Evolutionary conservation across 2,888 invertebrate genomes (phyloP).

Genomic region (Ernsta delagoae): DNA sequence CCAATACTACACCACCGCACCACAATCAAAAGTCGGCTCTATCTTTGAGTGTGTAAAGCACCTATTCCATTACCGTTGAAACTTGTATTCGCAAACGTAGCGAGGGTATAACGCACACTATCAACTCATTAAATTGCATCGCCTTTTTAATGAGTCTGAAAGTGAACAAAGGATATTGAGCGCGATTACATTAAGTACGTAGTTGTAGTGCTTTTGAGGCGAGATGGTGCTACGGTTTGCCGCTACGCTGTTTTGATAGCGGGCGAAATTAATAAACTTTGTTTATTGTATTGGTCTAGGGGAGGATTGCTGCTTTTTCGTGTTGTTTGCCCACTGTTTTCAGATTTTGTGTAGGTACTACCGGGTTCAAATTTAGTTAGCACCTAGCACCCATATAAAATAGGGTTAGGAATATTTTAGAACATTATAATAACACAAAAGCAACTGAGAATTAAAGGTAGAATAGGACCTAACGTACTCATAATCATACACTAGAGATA

Average conservation of each 20-base stretch:
- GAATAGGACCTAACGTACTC: neutral
- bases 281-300: slow-evolving; percentile 29
- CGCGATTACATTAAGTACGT: slow-evolving; percentile 83
- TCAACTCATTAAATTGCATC: slow-evolving; percentile 85
- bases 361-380: too few relatives aligned
- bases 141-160: slow-evolving; percentile 85
- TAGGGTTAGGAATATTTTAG: too few relatives aligned
- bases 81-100: slow-evolving; percentile 78
- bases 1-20: slow-evolving; percentile 62
- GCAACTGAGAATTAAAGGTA: too few relatives aligned
- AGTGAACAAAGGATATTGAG: slow-evolving; percentile 84
- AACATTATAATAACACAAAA: too few relatives aligned
- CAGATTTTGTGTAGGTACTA: neutral
- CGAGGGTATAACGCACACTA: slow-evolving; percentile 84
- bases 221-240: slow-evolving; percentile 67
- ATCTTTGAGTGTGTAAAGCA: slow-evolving; percentile 50
- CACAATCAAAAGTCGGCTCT: slow-evolving; percentile 54
- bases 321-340: neutral
- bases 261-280: slow-evolving; percentile 44
- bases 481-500: too few relatives aligned
- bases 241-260: slow-evolving; percentile 58
- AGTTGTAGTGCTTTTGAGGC: slow-evolving; percentile 64
- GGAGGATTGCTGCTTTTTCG: slow-evolving; percentile 1
- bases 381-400: too few relatives aligned
- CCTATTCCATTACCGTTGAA: slow-evolving; percentile 44